These are phyloP conservation scores for Anguilla pacifica DNA, from an alignment of 2,797 vertebrate genomes.

Conservation along the genomic window DNA sequence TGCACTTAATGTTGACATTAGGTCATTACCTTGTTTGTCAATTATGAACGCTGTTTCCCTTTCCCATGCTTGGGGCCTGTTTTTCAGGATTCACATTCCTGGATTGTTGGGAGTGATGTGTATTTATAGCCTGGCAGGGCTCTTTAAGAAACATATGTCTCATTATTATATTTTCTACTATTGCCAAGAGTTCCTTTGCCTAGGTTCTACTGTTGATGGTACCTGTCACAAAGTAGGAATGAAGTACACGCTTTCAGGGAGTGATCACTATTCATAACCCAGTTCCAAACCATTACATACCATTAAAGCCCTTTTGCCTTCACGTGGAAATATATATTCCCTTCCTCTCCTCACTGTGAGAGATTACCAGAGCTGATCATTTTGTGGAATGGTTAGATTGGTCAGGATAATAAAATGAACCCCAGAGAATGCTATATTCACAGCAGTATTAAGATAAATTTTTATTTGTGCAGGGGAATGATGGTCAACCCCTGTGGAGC, in stretches of 20 bases:
- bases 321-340: conserved; percentile 54
- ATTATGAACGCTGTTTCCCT: not conserved
- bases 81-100: not conserved
- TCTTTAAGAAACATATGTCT: conserved; percentile 4
- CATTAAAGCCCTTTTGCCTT: conserved; percentile 55
- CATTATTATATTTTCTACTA: not conserved
- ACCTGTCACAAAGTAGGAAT: conserved; percentile 41
- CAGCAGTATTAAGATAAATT: conserved; percentile 54
- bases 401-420: conserved; percentile 67
- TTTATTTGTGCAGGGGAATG: conserved; percentile 50
- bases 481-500: conserved; percentile 34
- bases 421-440: conserved; percentile 56
- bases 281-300: conserved; percentile 68
- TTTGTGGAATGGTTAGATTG: conserved; percentile 57
- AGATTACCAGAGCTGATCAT: conserved; percentile 64
- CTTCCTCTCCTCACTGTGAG: conserved; percentile 42
- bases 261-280: conserved; percentile 62
- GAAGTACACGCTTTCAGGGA: conserved; percentile 55
- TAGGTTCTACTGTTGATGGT: conserved; percentile 32
- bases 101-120: not conserved
- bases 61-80: not conserved
- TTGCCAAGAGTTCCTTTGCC: not conserved
- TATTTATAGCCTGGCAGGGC: not conserved
- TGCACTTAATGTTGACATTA: not conserved
- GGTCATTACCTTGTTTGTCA: not conserved